Percentiles rank a stretch among this genome's conserved stretches.
These are phyloP conservation scores for Ochropleura leucogaster DNA, from an alignment of 2,888 invertebrate species.

Conservation along the genomic window DNA sequence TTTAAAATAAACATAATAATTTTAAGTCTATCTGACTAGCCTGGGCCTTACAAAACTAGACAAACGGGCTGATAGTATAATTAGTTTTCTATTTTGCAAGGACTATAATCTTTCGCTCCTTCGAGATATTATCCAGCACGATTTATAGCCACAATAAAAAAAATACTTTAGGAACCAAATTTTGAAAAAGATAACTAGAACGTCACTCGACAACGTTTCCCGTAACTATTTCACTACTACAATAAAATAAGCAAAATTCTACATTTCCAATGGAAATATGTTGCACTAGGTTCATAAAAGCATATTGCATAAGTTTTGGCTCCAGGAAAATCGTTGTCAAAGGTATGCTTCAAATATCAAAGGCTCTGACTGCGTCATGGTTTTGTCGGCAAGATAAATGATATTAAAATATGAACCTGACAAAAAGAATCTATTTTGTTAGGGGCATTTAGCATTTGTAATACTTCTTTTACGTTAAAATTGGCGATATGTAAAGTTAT, in stretches of 20 bases:
- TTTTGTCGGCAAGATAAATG: constrained; percentile 1
- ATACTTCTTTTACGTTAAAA: neutral
- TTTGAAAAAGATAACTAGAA: neutral
- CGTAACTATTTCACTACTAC: no score
- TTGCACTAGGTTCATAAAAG: neutral
- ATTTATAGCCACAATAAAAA: neutral
- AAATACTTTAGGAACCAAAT: neutral
- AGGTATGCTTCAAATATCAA: neutral
- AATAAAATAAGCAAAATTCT: neutral
- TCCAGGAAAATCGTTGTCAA: neutral
- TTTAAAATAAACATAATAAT: no score
- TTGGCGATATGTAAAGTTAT: neutral
- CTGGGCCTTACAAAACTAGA: neutral
- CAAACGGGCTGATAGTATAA: neutral
- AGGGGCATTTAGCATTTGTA: neutral
- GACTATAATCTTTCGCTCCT: neutral
- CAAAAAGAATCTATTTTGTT: neutral
- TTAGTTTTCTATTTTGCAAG: neutral
- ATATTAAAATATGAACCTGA: neutral
- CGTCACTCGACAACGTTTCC: neutral
- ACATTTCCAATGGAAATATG: neutral
- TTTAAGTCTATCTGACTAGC: no score
- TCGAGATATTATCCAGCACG: neutral
- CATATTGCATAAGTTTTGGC: neutral
- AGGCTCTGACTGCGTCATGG: neutral